Conservation (phyloP, 2,888 invertebrate genomes). For the Ormyrus labotus region DNA sequence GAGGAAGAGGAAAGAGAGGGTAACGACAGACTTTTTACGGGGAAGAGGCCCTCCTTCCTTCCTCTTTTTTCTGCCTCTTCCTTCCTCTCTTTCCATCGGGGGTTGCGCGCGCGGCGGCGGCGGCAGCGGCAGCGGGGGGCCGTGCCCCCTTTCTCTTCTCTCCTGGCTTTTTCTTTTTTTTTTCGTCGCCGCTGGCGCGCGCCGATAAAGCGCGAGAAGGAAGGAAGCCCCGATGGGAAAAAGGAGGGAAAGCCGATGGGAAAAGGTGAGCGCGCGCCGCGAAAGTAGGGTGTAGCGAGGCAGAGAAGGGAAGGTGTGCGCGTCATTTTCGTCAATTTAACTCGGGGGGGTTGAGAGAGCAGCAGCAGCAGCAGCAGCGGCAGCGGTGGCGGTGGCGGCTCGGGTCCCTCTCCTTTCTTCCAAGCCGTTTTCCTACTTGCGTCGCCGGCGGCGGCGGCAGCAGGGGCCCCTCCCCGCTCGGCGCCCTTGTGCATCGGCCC, state of each 20-base stretch:
- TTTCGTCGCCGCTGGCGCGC: constrained; percentile 3
- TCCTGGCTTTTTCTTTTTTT: too few relatives aligned
- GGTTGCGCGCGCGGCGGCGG: constrained; percentile 15
- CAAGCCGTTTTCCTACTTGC: background rate
- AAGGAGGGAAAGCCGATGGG: constrained; percentile 35
- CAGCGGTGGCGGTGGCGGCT: background rate
- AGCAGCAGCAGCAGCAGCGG: too few relatives aligned
- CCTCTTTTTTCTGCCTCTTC: constrained; percentile 14
- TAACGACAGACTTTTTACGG: constrained; percentile 14
- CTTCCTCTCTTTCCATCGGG: constrained; percentile 3
- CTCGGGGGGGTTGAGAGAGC: constrained; percentile 55
- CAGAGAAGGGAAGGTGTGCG: constrained; percentile 37
- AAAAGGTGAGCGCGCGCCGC: constrained; percentile 25
- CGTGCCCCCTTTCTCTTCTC: too few relatives aligned
- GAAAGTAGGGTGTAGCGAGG: background rate
- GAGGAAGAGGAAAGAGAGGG: constrained; percentile 11
- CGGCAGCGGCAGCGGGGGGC: background rate
- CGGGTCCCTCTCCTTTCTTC: constrained; percentile 14
- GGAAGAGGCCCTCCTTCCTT: constrained; percentile 9
- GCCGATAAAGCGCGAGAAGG: constrained; percentile 22
- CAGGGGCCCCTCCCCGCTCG: background rate
- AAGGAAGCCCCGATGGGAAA: constrained; percentile 39
- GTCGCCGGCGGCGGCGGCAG: too few relatives aligned
- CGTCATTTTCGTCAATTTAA: constrained; percentile 74
- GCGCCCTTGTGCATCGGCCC: background rate